Conservation (phyloP, 2,888 invertebrate species). For the Trissonchulus latispiculum region DNA sequence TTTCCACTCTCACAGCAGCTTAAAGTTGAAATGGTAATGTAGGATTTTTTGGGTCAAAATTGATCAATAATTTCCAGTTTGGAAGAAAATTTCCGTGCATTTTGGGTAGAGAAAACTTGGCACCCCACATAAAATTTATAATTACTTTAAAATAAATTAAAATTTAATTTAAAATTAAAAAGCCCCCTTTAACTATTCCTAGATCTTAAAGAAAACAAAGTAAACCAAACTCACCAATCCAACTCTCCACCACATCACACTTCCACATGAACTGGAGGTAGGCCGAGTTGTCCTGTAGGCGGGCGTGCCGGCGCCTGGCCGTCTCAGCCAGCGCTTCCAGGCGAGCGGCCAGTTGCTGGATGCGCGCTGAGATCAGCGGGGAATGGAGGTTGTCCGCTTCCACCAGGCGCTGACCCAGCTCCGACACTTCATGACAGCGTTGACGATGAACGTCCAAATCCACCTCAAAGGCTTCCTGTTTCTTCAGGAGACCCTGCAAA, state of each 20-base stretch:
- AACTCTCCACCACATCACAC: conserved; percentile 98
- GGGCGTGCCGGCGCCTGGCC: conserved; percentile 75
- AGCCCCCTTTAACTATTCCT: too few species aligned
- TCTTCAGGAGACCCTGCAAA: conserved; percentile 84
- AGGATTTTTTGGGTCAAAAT: too few species aligned
- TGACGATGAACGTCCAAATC: conserved; percentile 94
- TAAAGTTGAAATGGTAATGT: too few species aligned
- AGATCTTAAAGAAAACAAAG: too few species aligned
- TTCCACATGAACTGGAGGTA: conserved; percentile 99
- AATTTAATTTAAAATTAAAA: too few species aligned
- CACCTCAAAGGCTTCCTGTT: conserved; percentile 96
- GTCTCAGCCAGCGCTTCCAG: conserved; percentile 72
- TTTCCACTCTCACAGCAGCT: too few species aligned
- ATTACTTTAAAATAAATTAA: too few species aligned
- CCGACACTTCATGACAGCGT: conserved; percentile 74
- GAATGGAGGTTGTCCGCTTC: conserved; percentile 84
- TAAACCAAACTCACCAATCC: conserved; percentile 68
- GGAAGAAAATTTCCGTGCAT: too few species aligned
- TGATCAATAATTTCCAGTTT: too few species aligned
- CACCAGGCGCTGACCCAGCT: conserved; percentile 71
- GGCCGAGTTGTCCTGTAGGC: conserved; percentile 89
- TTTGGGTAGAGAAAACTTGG: too few species aligned
- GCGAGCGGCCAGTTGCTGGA: conserved; percentile 53
- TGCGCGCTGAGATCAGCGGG: conserved; percentile 74
- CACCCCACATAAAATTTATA: too few species aligned